These are phyloP conservation scores for Dasysyrphus tricinctus DNA, from an alignment of 2,888 invertebrate genomes.

Conservation along the genomic window DNA sequence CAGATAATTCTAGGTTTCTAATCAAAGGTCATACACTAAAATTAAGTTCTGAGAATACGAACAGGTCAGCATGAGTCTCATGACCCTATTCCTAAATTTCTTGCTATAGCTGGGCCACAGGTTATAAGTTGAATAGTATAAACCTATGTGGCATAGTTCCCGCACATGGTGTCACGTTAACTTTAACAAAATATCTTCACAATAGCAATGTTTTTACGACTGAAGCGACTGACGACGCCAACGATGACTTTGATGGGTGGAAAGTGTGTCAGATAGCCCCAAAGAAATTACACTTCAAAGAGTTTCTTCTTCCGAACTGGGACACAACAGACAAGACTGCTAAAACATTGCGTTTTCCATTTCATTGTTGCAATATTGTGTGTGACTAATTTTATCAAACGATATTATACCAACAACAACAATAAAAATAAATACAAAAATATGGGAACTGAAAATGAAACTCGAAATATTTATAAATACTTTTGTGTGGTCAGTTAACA, in stretches of 20 bases:
- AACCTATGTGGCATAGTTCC: slow-evolving; percentile 39
- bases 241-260: slow-evolving; percentile 35
- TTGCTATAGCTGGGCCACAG: not conserved
- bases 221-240: not conserved
- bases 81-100: slow-evolving; percentile 39
- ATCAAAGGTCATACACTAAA: slow-evolving; percentile 41
- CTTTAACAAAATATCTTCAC: slow-evolving; percentile 44
- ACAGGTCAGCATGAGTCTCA: slow-evolving; percentile 49
- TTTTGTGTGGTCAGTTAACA: slow-evolving; percentile 39
- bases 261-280: slow-evolving; percentile 67
- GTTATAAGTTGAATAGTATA: slow-evolving; percentile 43
- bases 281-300: slow-evolving; percentile 62
- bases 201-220: not conserved
- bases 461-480: slow-evolving; percentile 2
- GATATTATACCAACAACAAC: not conserved
- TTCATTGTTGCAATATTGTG: slow-evolving; percentile 56
- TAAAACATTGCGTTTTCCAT: slow-evolving; percentile 32
- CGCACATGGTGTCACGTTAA: slow-evolving; percentile 67
- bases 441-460: slow-evolving; percentile 44
- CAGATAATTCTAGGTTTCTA: slow-evolving; percentile 35
- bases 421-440: not conserved
- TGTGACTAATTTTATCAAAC: slow-evolving; percentile 45
- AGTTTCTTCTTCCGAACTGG: slow-evolving; percentile 46
- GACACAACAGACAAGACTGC: not conserved
- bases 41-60: not conserved